Conservation (phyloP, 2,888 invertebrate species). For the Hermaeophaga mercurialis region DNA sequence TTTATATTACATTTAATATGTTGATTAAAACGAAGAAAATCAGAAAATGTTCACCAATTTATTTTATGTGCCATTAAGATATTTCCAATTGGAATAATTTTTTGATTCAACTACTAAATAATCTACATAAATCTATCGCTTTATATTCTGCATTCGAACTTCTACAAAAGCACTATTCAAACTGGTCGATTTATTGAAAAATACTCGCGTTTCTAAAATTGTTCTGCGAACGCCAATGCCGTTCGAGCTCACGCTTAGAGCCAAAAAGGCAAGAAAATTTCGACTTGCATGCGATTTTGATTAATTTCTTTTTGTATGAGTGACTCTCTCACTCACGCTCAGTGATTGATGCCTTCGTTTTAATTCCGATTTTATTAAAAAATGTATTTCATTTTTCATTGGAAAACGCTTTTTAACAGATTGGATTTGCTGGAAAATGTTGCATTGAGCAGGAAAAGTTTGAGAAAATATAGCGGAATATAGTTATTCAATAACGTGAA, state of each 20-base stretch:
- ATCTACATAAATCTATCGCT: no score
- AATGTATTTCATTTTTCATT: conserved; percentile 23
- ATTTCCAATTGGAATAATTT: no score
- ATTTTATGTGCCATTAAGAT: no score
- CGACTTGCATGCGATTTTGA: conserved; percentile 34
- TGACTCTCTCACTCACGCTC: conserved; percentile 14
- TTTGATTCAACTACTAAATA: no score
- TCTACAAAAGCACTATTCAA: no score
- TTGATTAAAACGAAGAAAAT: no score
- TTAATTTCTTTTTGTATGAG: conserved; percentile 31
- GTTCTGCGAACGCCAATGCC: background rate
- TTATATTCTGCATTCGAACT: no score
- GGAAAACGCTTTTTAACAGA: background rate
- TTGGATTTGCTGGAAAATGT: conserved; percentile 2
- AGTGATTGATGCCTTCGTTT: conserved; percentile 31
- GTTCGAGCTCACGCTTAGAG: background rate
- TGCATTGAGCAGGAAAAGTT: background rate
- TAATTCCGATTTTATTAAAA: conserved; percentile 34
- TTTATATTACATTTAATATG: no score
- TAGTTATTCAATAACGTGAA: no score
- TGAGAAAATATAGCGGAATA: background rate
- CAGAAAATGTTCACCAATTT: no score
- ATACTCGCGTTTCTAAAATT: background rate
- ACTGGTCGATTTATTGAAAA: no score
- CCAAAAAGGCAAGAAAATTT: conserved; percentile 25